Conservation (phyloP, 2,888 invertebrate genomes). For the Trichogramma evanescens region DNA sequence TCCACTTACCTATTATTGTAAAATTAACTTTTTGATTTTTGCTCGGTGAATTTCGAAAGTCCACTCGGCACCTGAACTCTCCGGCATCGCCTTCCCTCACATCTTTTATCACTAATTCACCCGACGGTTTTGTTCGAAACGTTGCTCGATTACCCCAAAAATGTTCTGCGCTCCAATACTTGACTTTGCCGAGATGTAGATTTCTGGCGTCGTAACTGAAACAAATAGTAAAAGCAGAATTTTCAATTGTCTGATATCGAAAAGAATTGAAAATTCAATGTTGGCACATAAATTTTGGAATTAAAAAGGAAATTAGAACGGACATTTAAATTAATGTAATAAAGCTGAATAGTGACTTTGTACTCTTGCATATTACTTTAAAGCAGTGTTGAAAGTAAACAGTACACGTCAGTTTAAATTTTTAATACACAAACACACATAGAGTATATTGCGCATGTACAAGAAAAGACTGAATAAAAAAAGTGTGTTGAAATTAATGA, state of each 20-base stretch:
- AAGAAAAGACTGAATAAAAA: no score
- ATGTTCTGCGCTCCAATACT: conserved; percentile 54
- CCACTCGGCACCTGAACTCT: conserved; percentile 66
- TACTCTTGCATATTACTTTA: no score
- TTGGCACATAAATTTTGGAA: no score
- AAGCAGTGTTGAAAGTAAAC: no score
- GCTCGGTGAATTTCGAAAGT: conserved; percentile 67
- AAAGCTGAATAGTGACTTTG: no score
- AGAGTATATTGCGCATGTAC: no score
- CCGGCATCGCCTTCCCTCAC: conserved; percentile 55
- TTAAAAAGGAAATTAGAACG: no score
- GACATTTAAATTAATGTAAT: no score
- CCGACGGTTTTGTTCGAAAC: conserved; percentile 54
- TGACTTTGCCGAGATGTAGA: conserved; percentile 53
- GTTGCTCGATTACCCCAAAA: conserved; percentile 55
- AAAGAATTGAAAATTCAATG: neutral
- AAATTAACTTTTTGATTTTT: conserved; percentile 68
- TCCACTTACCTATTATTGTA: conserved; percentile 63
- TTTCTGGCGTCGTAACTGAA: conserved; percentile 58
- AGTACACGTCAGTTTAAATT: no score
- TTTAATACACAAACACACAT: no score
- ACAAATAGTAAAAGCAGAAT: neutral
- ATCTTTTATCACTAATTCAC: conserved; percentile 48
- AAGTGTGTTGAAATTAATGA: no score
- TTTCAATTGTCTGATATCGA: neutral